Evolutionary conservation across 2,797 vertebrate species (phyloP), one percentile per base, ranked within the genome.

Genomic region (Oceanodroma leucorhoa): DNA sequence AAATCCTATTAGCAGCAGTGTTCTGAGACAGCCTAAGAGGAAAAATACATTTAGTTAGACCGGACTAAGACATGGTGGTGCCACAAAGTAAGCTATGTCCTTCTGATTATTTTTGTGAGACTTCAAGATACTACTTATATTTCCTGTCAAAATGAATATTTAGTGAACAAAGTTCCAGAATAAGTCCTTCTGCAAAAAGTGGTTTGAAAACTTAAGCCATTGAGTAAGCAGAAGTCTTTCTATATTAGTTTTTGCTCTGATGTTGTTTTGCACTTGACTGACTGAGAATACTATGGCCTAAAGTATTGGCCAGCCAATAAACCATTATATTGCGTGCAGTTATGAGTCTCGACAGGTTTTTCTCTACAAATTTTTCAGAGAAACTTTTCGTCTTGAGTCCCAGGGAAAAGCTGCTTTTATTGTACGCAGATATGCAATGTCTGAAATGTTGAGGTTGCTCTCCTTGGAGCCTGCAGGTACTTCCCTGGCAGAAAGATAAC

Each of bases 1-100:
- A 96, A 97, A 97, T 94, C 91, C 91, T 87, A 84, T 97, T 96
- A 97, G 69, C n/a, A 38, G 34, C 53, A 91, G 64, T 60, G 64
- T 90, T 95, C 70, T 34, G 67, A 93, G 82, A 60, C 26, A 48
- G 24, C 50, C 57, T 55, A 70, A 27, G 62, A 86, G 61, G 30
- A 72, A 10, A 77, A 94, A 73, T 64, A 30, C 8, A 22, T 86
- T 87, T 66, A 72, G 45, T 65, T 62, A 57, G 83, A 73, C 40
- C 11, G 40, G 43, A 78, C 69, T 57, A 70, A 66, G 66, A 48
- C 36, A 60, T 17, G 2, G 4, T 29, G 62, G 32, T 64, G 17
- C 26, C 43, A 66, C 55, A 40, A 88, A 85, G 26, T 30, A 65
- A 65, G 27, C 54, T 41, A 3, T 71, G 7, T 41, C 29, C 32